Percentiles rank a stretch among this genome's conserved stretches.
Conservation (phyloP, 2,888 invertebrate species). For the Sinotaia quadrata region DNA sequence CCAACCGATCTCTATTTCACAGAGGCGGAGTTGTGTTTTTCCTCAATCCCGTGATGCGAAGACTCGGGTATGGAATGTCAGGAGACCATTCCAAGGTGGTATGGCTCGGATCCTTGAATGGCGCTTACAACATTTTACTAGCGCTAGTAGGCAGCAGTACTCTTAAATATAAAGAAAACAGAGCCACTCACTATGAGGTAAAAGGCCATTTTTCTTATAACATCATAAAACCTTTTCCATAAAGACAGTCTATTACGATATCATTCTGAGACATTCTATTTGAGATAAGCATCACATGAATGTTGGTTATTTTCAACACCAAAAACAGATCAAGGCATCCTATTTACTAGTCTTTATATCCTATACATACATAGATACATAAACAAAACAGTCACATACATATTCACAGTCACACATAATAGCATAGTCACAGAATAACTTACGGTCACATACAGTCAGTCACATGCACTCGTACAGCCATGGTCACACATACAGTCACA, state of each 20-base stretch:
- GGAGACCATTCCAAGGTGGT: constrained; percentile 21
- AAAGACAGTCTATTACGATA: no score
- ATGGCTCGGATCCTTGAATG: constrained; percentile 16
- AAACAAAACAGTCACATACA: neutral
- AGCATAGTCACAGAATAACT: neutral
- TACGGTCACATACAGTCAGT: neutral
- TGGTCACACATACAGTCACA: neutral
- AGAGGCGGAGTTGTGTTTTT: constrained; percentile 15
- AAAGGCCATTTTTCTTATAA: no score
- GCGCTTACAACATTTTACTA: constrained; percentile 18
- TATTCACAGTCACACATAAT: neutral
- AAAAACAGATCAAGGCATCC: no score
- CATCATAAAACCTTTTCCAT: no score
- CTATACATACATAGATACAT: neutral
- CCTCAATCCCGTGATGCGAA: constrained; percentile 24
- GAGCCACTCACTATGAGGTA: no score
- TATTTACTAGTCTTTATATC: no score
- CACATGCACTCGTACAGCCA: neutral
- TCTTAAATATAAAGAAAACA: no score
- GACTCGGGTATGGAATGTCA: constrained; percentile 20
- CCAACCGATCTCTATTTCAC: no score
- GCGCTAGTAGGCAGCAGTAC: constrained; percentile 10
- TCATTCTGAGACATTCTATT: no score
- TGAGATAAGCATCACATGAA: no score
- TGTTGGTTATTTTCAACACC: no score